Percentiles rank a stretch among this genome's conserved stretches.
These are phyloP conservation scores for Acanthopagrus latus DNA, from an alignment of 2,797 vertebrate genomes.

Conservation along the genomic window DNA sequence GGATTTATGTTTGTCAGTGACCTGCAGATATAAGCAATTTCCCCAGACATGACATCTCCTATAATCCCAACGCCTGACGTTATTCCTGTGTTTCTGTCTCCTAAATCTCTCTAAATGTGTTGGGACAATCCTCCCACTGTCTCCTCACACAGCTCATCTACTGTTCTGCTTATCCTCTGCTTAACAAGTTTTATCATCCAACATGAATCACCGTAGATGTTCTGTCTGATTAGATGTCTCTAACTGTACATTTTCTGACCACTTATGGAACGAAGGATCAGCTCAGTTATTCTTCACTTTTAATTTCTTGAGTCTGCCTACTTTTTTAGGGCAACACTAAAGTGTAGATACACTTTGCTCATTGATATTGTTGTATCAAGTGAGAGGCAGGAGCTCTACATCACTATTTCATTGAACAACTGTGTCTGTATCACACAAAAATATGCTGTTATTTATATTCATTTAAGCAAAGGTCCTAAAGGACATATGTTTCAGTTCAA, in stretches of 20 bases:
- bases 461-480: too few relatives aligned
- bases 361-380: background rate
- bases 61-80: slow-evolving; percentile 24
- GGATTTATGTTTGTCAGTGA: slow-evolving; percentile 71
- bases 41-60: slow-evolving; percentile 45
- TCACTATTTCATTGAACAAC: too few relatives aligned
- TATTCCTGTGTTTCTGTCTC: slow-evolving; percentile 12
- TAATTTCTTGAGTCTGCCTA: background rate
- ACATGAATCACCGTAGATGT: slow-evolving; percentile 10
- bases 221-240: slow-evolving; percentile 9
- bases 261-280: background rate
- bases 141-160: slow-evolving; percentile 2
- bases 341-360: background rate
- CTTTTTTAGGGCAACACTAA: background rate
- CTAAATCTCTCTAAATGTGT: slow-evolving; percentile 1
- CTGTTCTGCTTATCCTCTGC: slow-evolving; percentile 25
- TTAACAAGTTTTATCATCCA: background rate
- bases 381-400: too few relatives aligned
- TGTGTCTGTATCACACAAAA: background rate
- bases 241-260: slow-evolving; percentile 3
- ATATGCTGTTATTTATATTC: background rate
- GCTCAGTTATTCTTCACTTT: background rate
- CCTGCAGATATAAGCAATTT: slow-evolving; percentile 73
- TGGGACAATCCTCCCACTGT: slow-evolving; percentile 12
- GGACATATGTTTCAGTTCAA: too few relatives aligned